A percentile compares a stretch with the other conserved stretches of the same genome.
Conservation (phyloP, 2,888 invertebrate genomes). For the Bellardia pandia region DNA sequence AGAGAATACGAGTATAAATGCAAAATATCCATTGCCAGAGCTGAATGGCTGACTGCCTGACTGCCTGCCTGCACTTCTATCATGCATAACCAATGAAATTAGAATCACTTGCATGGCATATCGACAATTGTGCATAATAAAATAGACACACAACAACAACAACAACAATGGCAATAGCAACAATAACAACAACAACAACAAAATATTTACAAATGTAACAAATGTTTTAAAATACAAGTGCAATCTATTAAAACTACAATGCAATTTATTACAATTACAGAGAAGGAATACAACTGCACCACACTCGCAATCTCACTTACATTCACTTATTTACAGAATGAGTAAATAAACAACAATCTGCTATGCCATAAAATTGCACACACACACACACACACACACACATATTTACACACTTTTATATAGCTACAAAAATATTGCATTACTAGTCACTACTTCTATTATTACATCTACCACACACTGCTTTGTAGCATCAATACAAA, state of each 20-base stretch:
- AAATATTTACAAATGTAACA: constrained; percentile 52
- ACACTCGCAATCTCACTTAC: not conserved
- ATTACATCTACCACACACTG: constrained; percentile 2
- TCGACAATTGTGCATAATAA: constrained; percentile 65
- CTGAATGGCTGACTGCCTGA: constrained; percentile 28
- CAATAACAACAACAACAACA: constrained; percentile 15
- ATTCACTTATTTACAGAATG: not conserved
- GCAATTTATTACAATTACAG: constrained; percentile 63
- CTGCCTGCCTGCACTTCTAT: constrained; percentile 59
- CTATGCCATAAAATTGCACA: constrained; percentile 41
- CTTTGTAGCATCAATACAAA: constrained; percentile 36
- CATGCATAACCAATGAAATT: constrained; percentile 73
- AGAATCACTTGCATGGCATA: constrained; percentile 67
- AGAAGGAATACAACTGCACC: constrained; percentile 22
- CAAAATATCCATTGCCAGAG: constrained; percentile 39
- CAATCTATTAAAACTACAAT: constrained; percentile 63
- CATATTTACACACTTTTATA: not conserved
- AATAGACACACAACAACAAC: constrained; percentile 37
- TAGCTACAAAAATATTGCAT: not conserved
- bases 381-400: not conserved
- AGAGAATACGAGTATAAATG: constrained; percentile 13
- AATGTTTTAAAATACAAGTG: constrained; percentile 61
- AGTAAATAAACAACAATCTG: constrained; percentile 60
- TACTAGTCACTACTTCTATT: not conserved
- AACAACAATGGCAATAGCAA: constrained; percentile 3